Conservation (phyloP, 30 jellyfish, hydroid and myxozoan genomes). For the Calvadosia cruxmelitensis region DNA sequence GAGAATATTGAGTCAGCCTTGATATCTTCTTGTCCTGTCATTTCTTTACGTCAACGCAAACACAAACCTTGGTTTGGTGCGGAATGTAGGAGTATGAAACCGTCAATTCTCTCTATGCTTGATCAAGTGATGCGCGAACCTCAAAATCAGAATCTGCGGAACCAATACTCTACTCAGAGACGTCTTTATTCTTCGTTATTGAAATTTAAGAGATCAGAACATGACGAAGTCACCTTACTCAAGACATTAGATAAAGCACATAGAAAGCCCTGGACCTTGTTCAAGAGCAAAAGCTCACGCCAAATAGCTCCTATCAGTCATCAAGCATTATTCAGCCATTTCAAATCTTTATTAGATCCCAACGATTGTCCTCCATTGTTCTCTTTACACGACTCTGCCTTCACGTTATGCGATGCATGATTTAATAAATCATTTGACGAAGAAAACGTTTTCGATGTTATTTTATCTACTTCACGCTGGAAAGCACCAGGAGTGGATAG, state of each 20-base stretch:
- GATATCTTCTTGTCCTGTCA: background rate
- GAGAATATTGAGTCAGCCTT: background rate
- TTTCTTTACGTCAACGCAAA: background rate
- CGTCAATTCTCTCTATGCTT: background rate
- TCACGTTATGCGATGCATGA: background rate
- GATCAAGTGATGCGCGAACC: background rate
- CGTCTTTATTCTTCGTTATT: background rate
- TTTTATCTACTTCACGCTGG: background rate
- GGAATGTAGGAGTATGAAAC: background rate
- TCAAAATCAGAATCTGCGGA: background rate
- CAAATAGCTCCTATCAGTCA: background rate
- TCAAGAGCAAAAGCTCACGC: background rate
- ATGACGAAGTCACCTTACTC: background rate
- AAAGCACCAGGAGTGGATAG: background rate
- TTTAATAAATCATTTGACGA: background rate
- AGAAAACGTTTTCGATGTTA: background rate
- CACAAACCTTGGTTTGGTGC: background rate
- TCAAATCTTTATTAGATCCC: background rate
- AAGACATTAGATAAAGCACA: background rate
- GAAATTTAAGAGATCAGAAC: background rate
- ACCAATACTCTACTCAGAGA: background rate
- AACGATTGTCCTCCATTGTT: background rate
- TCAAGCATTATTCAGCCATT: background rate
- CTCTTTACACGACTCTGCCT: background rate
- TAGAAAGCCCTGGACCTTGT: background rate